A percentile compares a stretch with the other conserved stretches of the same genome.
phyloP scores from a whole-genome alignment of 2,113 vertebrate genomes.

The Platycercus adscitus region DNA sequence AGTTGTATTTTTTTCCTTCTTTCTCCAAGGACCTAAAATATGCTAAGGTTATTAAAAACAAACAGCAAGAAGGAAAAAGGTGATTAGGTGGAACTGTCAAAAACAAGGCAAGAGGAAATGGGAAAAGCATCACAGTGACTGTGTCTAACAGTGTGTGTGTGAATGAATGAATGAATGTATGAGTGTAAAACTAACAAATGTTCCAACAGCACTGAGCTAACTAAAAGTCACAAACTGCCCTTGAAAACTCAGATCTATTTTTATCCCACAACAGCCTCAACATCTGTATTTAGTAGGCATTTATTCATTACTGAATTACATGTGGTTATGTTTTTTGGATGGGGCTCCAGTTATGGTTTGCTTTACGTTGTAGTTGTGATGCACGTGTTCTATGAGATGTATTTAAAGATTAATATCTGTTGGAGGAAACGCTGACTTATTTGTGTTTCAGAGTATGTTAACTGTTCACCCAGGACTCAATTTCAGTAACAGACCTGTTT shows the following conservation, averaged over 20 bases:
- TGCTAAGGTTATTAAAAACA: neutral
- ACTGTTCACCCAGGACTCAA: neutral
- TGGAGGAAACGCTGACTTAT: neutral
- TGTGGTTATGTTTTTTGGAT: neutral
- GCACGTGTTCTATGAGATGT: neutral
- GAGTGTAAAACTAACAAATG: neutral
- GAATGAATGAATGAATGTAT: no score
- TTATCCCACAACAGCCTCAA: neutral
- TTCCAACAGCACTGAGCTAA: neutral
- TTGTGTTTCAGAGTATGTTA: neutral
- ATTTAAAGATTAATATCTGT: neutral
- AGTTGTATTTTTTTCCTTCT: neutral
- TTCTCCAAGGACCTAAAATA: neutral
- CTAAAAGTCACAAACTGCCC: neutral
- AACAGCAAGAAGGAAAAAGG: neutral
- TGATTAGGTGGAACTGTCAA: neutral
- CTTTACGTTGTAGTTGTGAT: neutral
- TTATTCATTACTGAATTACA: neutral
- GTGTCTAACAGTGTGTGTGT: neutral
- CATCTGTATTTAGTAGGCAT: neutral
- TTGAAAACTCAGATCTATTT: neutral
- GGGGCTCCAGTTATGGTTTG: neutral
- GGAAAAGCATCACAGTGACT: neutral
- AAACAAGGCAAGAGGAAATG: neutral
- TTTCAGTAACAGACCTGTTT: neutral